Evolutionary conservation across 2,888 invertebrate genomes (phyloP).

Genomic region (Rotaria macrura): DNA sequence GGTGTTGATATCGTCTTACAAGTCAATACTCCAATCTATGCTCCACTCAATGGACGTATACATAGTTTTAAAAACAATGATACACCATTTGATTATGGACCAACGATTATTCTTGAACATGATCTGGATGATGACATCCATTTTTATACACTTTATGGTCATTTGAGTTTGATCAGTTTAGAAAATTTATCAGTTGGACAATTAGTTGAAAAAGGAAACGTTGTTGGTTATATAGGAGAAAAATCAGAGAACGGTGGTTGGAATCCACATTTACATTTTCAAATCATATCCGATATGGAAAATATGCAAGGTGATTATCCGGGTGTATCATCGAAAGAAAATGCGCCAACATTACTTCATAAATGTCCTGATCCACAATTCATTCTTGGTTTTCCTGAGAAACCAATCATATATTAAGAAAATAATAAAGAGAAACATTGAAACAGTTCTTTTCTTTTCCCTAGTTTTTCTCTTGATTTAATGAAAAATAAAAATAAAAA

Average conservation of each 20-base stretch:
- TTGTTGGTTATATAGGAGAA: neutral
- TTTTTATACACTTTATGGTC: slow-evolving; percentile 1
- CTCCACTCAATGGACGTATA: neutral
- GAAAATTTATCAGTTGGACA: neutral
- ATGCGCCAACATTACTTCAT: neutral
- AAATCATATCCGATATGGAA: neutral
- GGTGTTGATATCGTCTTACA: neutral
- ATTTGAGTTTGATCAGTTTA: neutral
- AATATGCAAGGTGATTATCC: slow-evolving; percentile 5
- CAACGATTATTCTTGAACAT: neutral
- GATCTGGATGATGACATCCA: neutral
- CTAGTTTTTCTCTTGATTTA: too few species aligned
- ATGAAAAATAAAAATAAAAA: neutral
- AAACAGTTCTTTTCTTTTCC: too few species aligned
- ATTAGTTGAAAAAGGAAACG: neutral
- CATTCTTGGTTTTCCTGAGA: neutral
- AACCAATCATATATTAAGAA: neutral
- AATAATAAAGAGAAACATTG: neutral
- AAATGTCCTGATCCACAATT: neutral
- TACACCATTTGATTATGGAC: slow-evolving; percentile 12
- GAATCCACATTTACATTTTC: slow-evolving; percentile 18
- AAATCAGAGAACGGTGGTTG: neutral
- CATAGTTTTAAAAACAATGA: slow-evolving; percentile 10
- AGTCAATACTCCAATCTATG: neutral
- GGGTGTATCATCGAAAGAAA: neutral